These are phyloP conservation scores for Sphyrna mokarran DNA, from an alignment of 2,113 vertebrate genomes.

Conservation along the genomic window DNA sequence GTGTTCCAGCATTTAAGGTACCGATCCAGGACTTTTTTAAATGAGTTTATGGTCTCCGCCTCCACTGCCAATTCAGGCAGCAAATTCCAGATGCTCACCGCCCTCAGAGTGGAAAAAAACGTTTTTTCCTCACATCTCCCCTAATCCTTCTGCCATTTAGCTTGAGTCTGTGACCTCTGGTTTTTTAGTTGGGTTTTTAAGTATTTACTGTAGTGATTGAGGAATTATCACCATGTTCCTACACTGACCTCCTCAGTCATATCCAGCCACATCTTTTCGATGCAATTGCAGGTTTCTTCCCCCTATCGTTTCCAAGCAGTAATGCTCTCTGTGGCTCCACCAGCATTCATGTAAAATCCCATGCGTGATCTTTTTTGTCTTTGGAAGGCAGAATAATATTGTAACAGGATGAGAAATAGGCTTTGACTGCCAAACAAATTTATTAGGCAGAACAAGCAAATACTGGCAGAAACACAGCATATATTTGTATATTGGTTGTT, in stretches of 20 bases:
- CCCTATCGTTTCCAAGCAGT: background rate
- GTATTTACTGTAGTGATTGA: background rate
- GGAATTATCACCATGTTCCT: background rate
- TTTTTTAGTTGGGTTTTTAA: background rate
- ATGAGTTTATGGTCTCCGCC: too few species aligned
- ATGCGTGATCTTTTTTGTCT: background rate
- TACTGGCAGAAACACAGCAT: background rate
- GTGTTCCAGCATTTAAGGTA: too few species aligned
- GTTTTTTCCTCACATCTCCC: too few species aligned
- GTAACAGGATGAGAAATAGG: background rate
- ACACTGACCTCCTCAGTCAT: background rate
- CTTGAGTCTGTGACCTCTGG: too few species aligned
- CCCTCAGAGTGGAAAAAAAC: too few species aligned
- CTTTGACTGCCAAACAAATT: constrained; percentile 5
- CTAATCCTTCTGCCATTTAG: too few species aligned
- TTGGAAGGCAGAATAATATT: background rate
- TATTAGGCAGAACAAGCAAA: background rate
- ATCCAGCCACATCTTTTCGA: background rate
- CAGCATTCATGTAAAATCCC: background rate
- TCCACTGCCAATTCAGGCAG: too few species aligned
- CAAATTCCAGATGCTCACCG: too few species aligned
- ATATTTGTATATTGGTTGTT: background rate
- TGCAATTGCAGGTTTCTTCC: background rate
- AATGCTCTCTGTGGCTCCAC: background rate
- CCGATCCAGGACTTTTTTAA: too few species aligned